Conservation (phyloP, 1,140 invertebrate genomes). For the Panulirus ornatus region DNA sequence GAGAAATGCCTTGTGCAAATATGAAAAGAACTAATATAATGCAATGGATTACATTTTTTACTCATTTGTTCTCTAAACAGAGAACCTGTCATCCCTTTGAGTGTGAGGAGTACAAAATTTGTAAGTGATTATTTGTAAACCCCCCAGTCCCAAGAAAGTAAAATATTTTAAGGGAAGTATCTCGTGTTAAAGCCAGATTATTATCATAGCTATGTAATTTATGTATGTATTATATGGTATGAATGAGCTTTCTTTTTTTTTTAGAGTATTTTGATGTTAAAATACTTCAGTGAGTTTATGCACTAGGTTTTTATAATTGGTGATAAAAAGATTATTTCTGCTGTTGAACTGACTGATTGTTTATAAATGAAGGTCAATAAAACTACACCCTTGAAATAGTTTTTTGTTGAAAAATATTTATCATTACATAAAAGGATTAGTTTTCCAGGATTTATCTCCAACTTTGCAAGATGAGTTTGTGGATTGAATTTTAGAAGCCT, state of each 20-base stretch:
- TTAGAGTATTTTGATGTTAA: slow-evolving; percentile 61
- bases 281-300: slow-evolving; percentile 53
- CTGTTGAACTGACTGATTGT: slow-evolving; percentile 52
- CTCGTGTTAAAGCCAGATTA: slow-evolving; percentile 27
- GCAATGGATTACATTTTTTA: slow-evolving; percentile 17
- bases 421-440: neutral
- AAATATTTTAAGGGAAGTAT: slow-evolving; percentile 23
- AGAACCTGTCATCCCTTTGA: slow-evolving; percentile 2
- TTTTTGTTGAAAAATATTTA: neutral
- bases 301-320: slow-evolving; percentile 51
- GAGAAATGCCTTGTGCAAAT: slow-evolving; percentile 4
- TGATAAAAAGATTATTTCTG: slow-evolving; percentile 25
- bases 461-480: neutral
- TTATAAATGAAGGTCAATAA: slow-evolving; percentile 48
- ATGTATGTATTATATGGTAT: slow-evolving; percentile 17
- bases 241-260: slow-evolving; percentile 13
- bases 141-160: neutral
- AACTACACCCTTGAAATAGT: slow-evolving; percentile 17
- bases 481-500: neutral
- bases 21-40: slow-evolving; percentile 5
- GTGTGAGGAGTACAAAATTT: slow-evolving; percentile 60
- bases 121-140: slow-evolving; percentile 50
- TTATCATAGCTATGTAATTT: slow-evolving; percentile 23
- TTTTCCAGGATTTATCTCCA: neutral
- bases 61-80: slow-evolving; percentile 1